A percentile compares a stretch with the other conserved stretches of the same genome.
phyloP scores from a whole-genome alignment of 2,888 invertebrate species.

The Tridacna gigas region DNA sequence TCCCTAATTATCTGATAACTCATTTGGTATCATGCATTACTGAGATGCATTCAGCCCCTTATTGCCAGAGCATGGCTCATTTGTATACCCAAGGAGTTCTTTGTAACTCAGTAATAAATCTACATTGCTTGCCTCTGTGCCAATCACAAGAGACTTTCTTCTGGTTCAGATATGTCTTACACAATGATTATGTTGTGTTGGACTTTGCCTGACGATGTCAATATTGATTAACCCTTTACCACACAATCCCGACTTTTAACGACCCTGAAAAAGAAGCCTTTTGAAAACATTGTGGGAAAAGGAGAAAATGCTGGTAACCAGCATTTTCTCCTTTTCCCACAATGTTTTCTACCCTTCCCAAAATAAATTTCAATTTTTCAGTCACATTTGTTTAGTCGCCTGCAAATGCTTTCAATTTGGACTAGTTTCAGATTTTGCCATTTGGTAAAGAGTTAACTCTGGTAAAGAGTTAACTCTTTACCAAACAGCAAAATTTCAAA shows the following conservation, averaged over 20 bases:
- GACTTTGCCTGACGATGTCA: constrained; percentile 94
- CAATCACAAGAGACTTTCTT: constrained; percentile 99
- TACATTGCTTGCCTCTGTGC: constrained; percentile 98
- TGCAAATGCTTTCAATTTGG: too few relatives aligned
- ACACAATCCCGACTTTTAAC: background rate
- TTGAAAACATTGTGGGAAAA: background rate
- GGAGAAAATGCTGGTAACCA: background rate
- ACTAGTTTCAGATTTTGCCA: too few relatives aligned
- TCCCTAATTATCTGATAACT: too few relatives aligned
- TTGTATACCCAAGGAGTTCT: background rate
- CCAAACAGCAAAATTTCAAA: too few relatives aligned
- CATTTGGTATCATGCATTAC: too few relatives aligned
- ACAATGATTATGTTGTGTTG: constrained; percentile 90
- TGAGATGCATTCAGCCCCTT: too few relatives aligned
- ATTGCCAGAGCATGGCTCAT: too few relatives aligned
- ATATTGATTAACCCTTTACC: too few relatives aligned
- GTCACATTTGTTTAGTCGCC: too few relatives aligned
- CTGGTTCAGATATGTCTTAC: constrained; percentile 87
- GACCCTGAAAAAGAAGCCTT: background rate
- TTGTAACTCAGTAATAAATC: background rate
- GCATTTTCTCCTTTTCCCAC: background rate
- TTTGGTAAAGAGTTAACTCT: too few relatives aligned
- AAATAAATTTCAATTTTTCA: too few relatives aligned
- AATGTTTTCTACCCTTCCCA: background rate
- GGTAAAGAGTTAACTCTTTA: too few relatives aligned